phyloP scores from a whole-genome alignment of 2,888 invertebrate species.

The Polydrusus cervinus region DNA sequence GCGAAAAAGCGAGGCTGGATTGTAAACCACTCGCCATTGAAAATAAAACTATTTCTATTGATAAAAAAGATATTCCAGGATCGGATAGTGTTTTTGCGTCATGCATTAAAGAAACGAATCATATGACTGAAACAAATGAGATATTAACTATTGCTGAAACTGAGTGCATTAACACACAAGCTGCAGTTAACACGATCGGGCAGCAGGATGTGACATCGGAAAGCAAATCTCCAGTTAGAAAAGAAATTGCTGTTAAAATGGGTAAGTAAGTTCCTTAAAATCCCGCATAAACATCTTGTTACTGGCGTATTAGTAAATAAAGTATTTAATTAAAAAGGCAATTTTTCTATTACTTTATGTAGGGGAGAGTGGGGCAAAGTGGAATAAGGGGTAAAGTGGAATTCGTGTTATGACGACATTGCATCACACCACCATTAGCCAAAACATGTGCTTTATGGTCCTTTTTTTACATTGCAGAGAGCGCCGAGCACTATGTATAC shows the following conservation, averaged over 20 bases:
- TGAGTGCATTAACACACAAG: background rate
- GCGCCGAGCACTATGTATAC: no score
- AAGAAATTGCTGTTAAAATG: background rate
- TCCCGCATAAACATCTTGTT: no score
- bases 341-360: no score
- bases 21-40: background rate
- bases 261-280: constrained; percentile 5
- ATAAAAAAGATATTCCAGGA: background rate
- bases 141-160: constrained; percentile 2
- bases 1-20: background rate
- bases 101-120: background rate
- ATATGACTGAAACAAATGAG: background rate
- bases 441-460: no score
- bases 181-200: background rate
- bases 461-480: no score
- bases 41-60: background rate
- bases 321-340: no score
- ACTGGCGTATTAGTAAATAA: no score
- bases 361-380: no score
- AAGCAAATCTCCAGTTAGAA: background rate
- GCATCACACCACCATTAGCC: no score
- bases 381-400: no score
- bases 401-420: no score
- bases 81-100: background rate
- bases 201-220: background rate